Conservation (phyloP, 2,888 invertebrate genomes). For the Epirrhoe alternata region DNA sequence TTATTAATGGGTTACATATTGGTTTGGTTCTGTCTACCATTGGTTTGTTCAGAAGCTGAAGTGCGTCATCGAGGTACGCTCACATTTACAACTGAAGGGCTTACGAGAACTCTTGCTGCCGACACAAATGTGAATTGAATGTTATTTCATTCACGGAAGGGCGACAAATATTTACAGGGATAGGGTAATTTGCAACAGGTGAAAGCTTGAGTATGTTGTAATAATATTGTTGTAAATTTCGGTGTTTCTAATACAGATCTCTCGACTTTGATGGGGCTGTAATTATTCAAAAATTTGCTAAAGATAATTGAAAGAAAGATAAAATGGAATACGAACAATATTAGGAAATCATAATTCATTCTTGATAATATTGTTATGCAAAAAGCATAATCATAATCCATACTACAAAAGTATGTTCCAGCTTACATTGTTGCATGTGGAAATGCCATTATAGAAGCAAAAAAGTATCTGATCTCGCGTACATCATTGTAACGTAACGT, state of each 20-base stretch:
- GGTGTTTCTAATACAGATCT: no score
- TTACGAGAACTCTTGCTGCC: conserved; percentile 4
- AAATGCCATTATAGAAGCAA: conserved; percentile 10
- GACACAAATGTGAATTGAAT: conserved; percentile 12
- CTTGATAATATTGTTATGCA: no score
- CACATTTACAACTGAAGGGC: conserved; percentile 15
- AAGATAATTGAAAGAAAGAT: neutral
- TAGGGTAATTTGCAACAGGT: neutral
- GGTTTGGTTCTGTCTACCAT: conserved; percentile 2
- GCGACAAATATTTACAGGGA: conserved; percentile 1
- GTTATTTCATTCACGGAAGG: conserved; percentile 1
- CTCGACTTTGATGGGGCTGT: no score
- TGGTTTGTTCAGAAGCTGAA: conserved; percentile 4
- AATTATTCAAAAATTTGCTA: no score
- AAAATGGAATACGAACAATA: no score
- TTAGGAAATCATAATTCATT: no score
- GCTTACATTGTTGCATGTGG: conserved; percentile 16
- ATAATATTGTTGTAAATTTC: no score
- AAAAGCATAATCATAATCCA: no score
- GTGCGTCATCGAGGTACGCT: conserved; percentile 19
- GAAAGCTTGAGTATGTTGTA: neutral
- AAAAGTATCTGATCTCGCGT: conserved; percentile 17
- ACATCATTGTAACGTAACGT: conserved; percentile 24
- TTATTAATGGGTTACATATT: neutral
- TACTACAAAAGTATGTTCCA: conserved; percentile 12